Conservation (phyloP, 2,797 vertebrate species). For the Eulemur albifrons region DNA sequence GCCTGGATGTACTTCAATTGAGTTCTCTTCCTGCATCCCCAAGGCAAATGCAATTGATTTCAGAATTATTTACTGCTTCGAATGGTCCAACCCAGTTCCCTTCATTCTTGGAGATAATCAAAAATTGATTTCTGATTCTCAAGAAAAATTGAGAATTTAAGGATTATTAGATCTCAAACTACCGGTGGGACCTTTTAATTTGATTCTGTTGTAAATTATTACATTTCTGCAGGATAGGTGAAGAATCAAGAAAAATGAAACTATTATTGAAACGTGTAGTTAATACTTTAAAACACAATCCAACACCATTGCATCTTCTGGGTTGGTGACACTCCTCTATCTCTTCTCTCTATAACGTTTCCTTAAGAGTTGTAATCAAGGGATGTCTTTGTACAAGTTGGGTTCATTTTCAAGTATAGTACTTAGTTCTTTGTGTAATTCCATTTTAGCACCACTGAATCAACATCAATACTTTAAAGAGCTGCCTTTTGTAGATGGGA, state of each 20-base stretch:
- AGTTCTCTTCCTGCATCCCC: background rate
- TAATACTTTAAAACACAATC: background rate
- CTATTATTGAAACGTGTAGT: background rate
- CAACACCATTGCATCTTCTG: background rate
- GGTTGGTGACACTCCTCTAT: background rate
- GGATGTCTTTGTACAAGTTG: background rate
- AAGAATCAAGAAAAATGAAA: background rate
- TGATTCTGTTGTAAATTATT: background rate
- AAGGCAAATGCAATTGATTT: background rate
- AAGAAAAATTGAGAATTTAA: constrained; percentile 2
- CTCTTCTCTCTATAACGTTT: background rate
- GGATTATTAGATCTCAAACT: background rate
- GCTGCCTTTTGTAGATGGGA: constrained; percentile 64
- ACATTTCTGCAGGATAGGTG: background rate
- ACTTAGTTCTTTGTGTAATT: constrained; percentile 64
- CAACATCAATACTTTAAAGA: constrained; percentile 67
- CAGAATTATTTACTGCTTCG: background rate
- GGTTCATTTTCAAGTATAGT: background rate
- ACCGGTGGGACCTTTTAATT: background rate
- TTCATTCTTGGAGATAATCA: background rate
- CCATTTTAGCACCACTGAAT: constrained; percentile 68
- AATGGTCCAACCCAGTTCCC: background rate
- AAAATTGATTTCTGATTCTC: background rate
- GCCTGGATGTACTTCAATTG: background rate
- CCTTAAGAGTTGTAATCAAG: background rate